Evolutionary conservation across 2,888 invertebrate genomes (phyloP).

Genomic region (Sesia bembeciformis): DNA sequence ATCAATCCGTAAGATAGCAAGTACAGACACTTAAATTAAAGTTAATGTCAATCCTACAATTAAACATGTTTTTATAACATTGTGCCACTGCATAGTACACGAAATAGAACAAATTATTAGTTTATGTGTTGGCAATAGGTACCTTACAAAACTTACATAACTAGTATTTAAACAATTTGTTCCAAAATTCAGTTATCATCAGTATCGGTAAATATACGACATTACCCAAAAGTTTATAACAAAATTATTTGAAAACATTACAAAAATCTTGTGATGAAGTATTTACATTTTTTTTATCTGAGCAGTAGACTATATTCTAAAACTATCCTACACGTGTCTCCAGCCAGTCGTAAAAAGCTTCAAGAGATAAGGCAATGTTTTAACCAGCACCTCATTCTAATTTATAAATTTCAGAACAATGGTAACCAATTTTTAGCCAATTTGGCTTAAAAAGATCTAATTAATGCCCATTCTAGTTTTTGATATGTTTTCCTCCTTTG

Average conservation of each 20-base stretch:
- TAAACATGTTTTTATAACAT: no score
- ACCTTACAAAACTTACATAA: neutral
- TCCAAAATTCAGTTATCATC: conserved; percentile 29
- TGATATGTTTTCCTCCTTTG: neutral
- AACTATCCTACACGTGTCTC: neutral
- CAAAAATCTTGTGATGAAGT: conserved; percentile 49
- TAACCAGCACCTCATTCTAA: conserved; percentile 26
- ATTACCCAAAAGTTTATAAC: no score
- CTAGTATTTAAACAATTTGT: conserved; percentile 38
- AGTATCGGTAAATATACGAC: no score
- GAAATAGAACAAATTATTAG: no score
- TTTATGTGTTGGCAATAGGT: neutral
- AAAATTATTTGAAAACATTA: neutral
- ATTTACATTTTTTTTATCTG: conserved; percentile 33
- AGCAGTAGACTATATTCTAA: neutral
- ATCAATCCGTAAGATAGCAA: conserved; percentile 54
- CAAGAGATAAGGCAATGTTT: conserved; percentile 11
- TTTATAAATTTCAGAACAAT: conserved; percentile 30
- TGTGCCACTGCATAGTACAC: no score
- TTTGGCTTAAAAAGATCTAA: conserved; percentile 8
- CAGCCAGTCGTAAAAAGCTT: conserved; percentile 7
- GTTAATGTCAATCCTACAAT: conserved; percentile 51
- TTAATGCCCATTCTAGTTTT: conserved; percentile 18
- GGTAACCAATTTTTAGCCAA: conserved; percentile 8
- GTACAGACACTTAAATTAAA: conserved; percentile 19